Evolutionary conservation across 2,113 vertebrate species (phyloP), one percentile per base, ranked within the genome.

Genomic region (Dolichotis patagonum): DNA sequence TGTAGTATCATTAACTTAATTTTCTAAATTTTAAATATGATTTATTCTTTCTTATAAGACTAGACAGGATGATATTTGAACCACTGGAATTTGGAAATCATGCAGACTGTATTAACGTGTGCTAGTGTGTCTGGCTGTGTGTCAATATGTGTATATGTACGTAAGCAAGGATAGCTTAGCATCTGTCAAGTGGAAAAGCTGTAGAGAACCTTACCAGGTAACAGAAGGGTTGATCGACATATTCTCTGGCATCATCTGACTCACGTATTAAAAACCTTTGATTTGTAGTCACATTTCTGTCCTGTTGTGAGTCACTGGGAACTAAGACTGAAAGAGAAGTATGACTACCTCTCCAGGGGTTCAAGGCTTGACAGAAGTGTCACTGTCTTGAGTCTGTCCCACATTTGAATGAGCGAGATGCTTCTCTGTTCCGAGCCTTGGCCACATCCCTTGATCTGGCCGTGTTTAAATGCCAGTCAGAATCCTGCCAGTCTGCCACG

Each of bases 1-100:
- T 81, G 41, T 94, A 94, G 69, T 41, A 43, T 28, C 35, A 83
- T 69, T 78, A 65, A 80, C 17, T 83, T 83, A 41, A 60, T 91
- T 93, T 91, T 93, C 14, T 32, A 90, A 82, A 83, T 78, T 62
- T 88, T 58, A 73, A 75, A 38, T 91, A 87, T 69, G 41, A 90
- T 56, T 62, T 92, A 58, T 60, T 87, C 38, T 46, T 92, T 87
- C 11, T 95, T 73, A 93, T 71, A 65, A 91, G 86, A 88, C 20
- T 49, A 95, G 58, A 80, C n/a, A 84, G 28, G 13, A 93, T 73
- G 85, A 85, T 49, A 81, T 82, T 81, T 93, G 10, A 32, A 62
- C 20, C 14, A 73, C 49, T 71, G 77, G 83, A 90, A 92, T 77
- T 1, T 71, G 56, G 94, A 88, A 93, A 85, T 46, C 9, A 87